Evolutionary conservation across 2,113 vertebrate genomes (phyloP), one percentile per base, ranked within the genome.

Genomic region (Ciconia maguari): DNA sequence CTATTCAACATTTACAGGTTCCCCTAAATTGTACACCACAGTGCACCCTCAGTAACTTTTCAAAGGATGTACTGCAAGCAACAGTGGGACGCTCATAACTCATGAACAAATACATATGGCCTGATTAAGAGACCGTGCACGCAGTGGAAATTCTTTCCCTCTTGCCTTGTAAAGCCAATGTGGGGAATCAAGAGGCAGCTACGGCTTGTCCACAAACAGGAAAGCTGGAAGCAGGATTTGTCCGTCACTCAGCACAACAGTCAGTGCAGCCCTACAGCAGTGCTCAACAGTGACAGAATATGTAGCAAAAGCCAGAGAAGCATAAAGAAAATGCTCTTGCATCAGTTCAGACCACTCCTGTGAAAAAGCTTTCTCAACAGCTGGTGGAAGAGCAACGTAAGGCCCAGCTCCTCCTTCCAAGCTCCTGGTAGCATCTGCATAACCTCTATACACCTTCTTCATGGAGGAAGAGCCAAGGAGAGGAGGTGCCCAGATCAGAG

Each of bases 381-480:
- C 29, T 52, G 24, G 11, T 46, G 9, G 42, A 81, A 83, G 14
- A 74, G 25, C 20, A 71, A 49, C 0, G 0, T 26, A 51, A 58
- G 55, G 29, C 17, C 20, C 13, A 54, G 46, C 4, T 62, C 14
- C 46, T 58, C 42, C 27, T 62, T 51, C 32, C 55, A 78, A 49
- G 72, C 13, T 74, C 44, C 61, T 58, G 42, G 42, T 7, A 96
- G 48, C 11, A 75, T 5, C 29, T 48, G 14, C 24, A 42, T 32
- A 55, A 65, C 17, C 25, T 38, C 72, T 41, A 52, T 13, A 11
- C 1, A 34, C 8, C n/a, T 34, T 70, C 42, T 77, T 70, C 41
- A 72, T 0, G 0, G 14, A 78, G 10, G 38, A 89, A 68, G 26
- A 80, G 6, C 11, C 0, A 0, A 70, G 6, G 15, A 69, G 27